These are phyloP conservation scores for Schmidtea mediterranea DNA, from an alignment of 1,140 invertebrate genomes.

Conservation along the genomic window DNA sequence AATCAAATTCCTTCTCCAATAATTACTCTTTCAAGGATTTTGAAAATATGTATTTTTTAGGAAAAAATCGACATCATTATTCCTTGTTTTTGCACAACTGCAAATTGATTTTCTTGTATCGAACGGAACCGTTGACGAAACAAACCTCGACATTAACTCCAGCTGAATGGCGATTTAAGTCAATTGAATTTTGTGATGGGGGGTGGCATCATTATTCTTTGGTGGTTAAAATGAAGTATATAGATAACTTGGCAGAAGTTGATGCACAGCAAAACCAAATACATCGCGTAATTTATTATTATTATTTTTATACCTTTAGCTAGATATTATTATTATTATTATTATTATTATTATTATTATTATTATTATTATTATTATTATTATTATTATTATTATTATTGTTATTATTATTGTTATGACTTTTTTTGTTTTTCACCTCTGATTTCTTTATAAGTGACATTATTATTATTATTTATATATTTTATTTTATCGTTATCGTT, in stretches of 20 bases:
- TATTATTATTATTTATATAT: conserved; percentile 8
- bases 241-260: not conserved
- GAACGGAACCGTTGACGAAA: conserved; percentile 59
- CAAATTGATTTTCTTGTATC: conserved; percentile 60
- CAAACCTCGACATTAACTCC: conserved; percentile 79
- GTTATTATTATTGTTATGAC: too few species aligned
- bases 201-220: conserved; percentile 88
- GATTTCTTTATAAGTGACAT: not conserved
- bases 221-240: too few species aligned
- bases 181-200: conserved; percentile 58
- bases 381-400: too few species aligned
- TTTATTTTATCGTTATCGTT: not conserved
- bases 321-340: not conserved
- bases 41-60: conserved; percentile 27
- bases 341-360: not conserved
- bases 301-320: too few species aligned
- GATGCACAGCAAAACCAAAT: not conserved
- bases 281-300: too few species aligned
- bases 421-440: too few species aligned
- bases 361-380: conserved; percentile 6
- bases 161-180: conserved; percentile 59
- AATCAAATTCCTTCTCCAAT: too few species aligned
- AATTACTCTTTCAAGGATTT: not conserved
- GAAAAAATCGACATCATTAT: conserved; percentile 89
- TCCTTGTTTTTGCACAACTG: conserved; percentile 83